Evolutionary conservation across 2,888 invertebrate species (phyloP).

Genomic region (Epinotia bilunana): DNA sequence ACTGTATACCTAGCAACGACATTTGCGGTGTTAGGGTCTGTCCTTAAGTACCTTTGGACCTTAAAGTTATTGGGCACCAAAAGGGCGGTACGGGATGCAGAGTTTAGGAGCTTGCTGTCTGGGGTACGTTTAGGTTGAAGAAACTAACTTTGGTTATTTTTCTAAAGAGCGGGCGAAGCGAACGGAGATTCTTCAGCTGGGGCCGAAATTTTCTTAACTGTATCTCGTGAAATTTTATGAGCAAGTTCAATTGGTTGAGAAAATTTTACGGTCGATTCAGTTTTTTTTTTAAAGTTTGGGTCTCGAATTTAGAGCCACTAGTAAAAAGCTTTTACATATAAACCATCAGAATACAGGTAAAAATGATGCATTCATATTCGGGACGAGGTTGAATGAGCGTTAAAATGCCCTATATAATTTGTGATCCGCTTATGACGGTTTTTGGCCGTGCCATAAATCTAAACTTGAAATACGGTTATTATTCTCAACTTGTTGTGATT

Average conservation of each 20-base stretch:
- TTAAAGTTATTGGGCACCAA: constrained; percentile 34
- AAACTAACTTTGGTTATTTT: neutral
- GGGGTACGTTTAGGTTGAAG: constrained; percentile 2
- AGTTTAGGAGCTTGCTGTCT: constrained; percentile 5
- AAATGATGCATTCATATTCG: neutral
- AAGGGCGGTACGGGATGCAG: constrained; percentile 20
- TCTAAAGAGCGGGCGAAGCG: no score
- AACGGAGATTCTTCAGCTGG: no score
- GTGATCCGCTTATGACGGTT: neutral
- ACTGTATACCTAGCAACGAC: constrained; percentile 35
- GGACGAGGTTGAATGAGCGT: neutral
- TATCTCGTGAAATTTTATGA: no score
- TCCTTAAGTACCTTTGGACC: constrained; percentile 38
- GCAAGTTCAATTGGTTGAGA: no score
- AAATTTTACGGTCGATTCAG: no score
- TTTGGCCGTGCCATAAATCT: no score
- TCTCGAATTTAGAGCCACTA: no score
- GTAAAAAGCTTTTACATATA: no score
- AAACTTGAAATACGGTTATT: no score
- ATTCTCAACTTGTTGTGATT: no score
- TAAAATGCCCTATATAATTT: neutral
- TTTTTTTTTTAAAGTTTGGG: no score
- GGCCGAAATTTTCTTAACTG: no score
- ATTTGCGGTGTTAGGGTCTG: constrained; percentile 39
- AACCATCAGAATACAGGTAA: neutral